Conservation (phyloP, 2,797 vertebrate genomes). For the Craterocephalus amniculus region DNA sequence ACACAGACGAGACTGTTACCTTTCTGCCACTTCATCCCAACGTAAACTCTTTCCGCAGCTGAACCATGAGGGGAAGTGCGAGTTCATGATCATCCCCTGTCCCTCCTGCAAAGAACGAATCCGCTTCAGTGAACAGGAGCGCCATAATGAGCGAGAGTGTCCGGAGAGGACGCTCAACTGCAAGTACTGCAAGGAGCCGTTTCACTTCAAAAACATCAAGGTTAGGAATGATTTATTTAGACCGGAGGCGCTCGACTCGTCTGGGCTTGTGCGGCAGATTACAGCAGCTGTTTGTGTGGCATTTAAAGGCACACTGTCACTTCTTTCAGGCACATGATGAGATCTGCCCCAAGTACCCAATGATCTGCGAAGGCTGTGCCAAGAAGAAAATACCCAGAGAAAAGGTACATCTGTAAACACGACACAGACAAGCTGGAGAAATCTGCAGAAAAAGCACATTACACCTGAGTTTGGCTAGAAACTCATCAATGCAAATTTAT, state of each 20-base stretch:
- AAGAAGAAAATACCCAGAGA: slow-evolving; percentile 94
- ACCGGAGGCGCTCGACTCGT: background rate
- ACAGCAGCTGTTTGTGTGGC: slow-evolving; percentile 9
- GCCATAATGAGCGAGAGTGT: slow-evolving; percentile 86
- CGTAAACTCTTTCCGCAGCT: slow-evolving; percentile 60
- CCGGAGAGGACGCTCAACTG: slow-evolving; percentile 88
- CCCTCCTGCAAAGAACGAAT: slow-evolving; percentile 85
- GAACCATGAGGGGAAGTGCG: slow-evolving; percentile 86
- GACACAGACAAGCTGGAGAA: background rate
- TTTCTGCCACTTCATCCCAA: slow-evolving; percentile 1
- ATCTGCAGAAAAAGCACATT: background rate
- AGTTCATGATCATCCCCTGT: slow-evolving; percentile 85
- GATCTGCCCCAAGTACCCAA: slow-evolving; percentile 93
- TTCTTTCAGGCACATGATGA: slow-evolving; percentile 89
- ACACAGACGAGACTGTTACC: background rate
- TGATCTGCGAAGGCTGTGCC: slow-evolving; percentile 94
- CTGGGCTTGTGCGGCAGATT: background rate
- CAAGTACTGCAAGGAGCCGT: slow-evolving; percentile 88
- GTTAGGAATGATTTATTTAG: slow-evolving; percentile 66
- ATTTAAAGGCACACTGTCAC: background rate
- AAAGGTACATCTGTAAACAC: slow-evolving; percentile 77
- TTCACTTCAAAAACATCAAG: slow-evolving; percentile 86
- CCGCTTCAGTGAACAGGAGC: slow-evolving; percentile 86
- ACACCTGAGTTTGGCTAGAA: no score
- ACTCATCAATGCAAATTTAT: background rate